Percentiles rank a stretch among this genome's conserved stretches.
Evolutionary conservation across 2,888 invertebrate genomes (phyloP).

Genomic region (Lasioglossum marginatum): DNA sequence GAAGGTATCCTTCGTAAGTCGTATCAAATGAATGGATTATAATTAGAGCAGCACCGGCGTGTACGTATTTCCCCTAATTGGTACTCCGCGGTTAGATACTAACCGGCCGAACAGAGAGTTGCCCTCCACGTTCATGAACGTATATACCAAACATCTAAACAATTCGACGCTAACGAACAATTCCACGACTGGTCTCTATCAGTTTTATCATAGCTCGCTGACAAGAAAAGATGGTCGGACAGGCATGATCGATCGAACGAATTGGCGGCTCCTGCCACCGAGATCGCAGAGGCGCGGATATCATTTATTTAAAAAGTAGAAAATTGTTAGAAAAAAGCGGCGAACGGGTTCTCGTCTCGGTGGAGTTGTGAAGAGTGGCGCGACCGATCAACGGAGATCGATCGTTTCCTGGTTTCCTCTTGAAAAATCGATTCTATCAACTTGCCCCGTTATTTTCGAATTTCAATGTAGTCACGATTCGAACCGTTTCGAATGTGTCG

Average conservation of each 20-base stretch:
- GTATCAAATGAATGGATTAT: neutral
- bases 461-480: neutral
- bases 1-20: neutral
- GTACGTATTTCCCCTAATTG: neutral
- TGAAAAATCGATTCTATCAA: neutral
- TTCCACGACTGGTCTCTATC: constrained; percentile 18
- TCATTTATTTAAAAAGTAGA: constrained; percentile 50
- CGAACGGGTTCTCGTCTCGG: constrained; percentile 27
- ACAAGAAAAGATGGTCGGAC: constrained; percentile 14
- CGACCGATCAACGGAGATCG: constrained; percentile 12
- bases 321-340: constrained; percentile 63
- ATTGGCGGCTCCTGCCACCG: constrained; percentile 38
- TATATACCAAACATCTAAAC: constrained; percentile 1
- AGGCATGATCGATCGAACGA: constrained; percentile 35
- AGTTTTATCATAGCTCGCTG: neutral
- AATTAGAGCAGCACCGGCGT: neutral
- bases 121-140: constrained; percentile 34
- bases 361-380: constrained; percentile 12
- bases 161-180: constrained; percentile 27
- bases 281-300: constrained; percentile 31
- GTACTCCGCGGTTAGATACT: neutral
- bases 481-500: neutral
- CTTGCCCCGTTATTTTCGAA: neutral
- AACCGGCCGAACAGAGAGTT: constrained; percentile 23
- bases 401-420: neutral